Base-by-base conservation (phyloP, 2,797 vertebrate species). In the Bovichtus diacanthus region DNA sequence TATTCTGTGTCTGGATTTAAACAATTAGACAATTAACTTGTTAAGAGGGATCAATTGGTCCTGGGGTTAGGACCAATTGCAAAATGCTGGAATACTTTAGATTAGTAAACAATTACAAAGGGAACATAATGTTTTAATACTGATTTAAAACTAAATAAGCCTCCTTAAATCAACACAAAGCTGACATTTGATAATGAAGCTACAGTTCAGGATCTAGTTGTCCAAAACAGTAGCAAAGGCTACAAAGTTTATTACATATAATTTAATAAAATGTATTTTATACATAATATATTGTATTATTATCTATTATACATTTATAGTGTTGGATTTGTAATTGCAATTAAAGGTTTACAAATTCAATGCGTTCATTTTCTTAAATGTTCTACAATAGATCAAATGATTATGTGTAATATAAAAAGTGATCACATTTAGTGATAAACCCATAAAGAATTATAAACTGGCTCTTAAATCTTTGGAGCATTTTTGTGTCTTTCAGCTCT, bases 11-110 rank as follows among this genome's bases (percentile, higher is more conserved):
- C 87, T 87, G 90, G 88, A 90, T 84, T 93, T 82, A 89, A 83
- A 88, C 80, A 92, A 93, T 94, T 92, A 91, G 85, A 78, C 73
- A 94, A 93, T 93, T 93, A 91, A 77, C 81, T 73, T 56, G 82
- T 82, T 93, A 95, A 93, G 85, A 91, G 29, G 92, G 90, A 86
- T 94, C 85, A 92, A 80, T 89, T 58, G 65, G 68, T 80, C 43
- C 39, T 15, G 25, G 83, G 81, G 90, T 92, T 90, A 89, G 66
- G 51, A 74, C 74, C 65, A 86, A 88, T 69, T 80, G 70, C 80
- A 34, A 83, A 89, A 90, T 83, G 54, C 62, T 85, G 55, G 90
- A 92, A 80, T 73, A 88, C 87, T 87, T 90, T 79, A 91, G 92
- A 93, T 93, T 88, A 91, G 80, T 87, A 74, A 78, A 87, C 86